Evolutionary conservation across 1,140 invertebrate genomes (phyloP), one percentile per base, ranked within the genome.

Genomic region (Ceratosolen solmsi): DNA sequence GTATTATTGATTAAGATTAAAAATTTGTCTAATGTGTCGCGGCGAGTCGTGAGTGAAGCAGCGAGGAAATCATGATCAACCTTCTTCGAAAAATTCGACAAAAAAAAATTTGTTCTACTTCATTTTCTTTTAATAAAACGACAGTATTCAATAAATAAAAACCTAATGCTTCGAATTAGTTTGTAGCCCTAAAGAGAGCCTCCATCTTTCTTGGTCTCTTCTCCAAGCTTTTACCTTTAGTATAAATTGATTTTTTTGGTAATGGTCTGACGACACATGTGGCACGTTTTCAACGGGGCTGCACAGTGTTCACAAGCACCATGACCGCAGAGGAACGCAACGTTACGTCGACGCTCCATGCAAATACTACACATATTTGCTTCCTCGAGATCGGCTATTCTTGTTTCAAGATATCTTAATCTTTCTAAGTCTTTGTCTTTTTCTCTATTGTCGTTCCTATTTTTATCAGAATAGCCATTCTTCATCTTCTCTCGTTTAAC

Each of bases 211-310:
- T 70, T 51, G 68, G 22, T 22, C 56, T 71, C 30, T 27, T 22
- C 46, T 38, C 1, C 15, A 36, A 68, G 8, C 36, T 13, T 38
- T 73, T 76, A 22, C 54, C 60, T 71, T 76, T 92, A 95, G 88
- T 95, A 96, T 41, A 98, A 92, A 90, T 96, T 96, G 84, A 98
- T 98, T 89, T 97, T 97, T 88, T 96, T 96, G 22, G 95, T 94
- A 87, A 98, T 98, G 11, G 95, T 94, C 91, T 97, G 96, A 51
- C 97, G 93, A 92, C 97, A 98, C 96, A 98, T 98, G 91, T 98
- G 97, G 92, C 97, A 98, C 11, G 94, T 96, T 87, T 94, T 94
- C 2, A 98, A 90, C 1, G 96, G 95, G 77, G 95, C 94, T 0
- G 96, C 94, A 88, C 97, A 98, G 72, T 94, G 93, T 46, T 95